A percentile compares a stretch with the other conserved stretches of the same genome.
phyloP scores from a whole-genome alignment of 2,113 vertebrate species.

The Salvelinus namaycush region DNA sequence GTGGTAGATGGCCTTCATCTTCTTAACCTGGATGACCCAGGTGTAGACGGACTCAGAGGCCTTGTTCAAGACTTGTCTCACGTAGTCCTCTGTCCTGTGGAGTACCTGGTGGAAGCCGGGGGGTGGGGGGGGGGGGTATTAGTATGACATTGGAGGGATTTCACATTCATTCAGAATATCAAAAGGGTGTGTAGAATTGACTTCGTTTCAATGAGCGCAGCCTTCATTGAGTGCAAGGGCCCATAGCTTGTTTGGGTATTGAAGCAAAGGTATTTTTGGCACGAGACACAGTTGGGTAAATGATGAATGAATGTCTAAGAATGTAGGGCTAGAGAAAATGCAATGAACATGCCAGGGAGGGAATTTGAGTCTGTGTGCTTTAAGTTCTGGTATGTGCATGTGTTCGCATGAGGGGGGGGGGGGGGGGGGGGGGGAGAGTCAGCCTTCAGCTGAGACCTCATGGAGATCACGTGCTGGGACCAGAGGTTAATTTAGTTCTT shows the following conservation, averaged over 20 bases:
- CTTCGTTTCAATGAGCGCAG: too few species aligned
- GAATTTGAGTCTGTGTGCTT: too few species aligned
- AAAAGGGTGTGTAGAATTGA: neutral
- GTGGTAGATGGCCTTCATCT: constrained; percentile 98
- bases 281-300: too few species aligned
- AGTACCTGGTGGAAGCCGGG: constrained; percentile 79
- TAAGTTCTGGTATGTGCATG: neutral
- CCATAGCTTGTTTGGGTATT: too few species aligned
- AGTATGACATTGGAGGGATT: too few species aligned
- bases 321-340: neutral
- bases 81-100: constrained; percentile 91
- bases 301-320: too few species aligned
- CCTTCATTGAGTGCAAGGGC: too few species aligned
- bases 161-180: neutral
- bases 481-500: constrained; percentile 27
- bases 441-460: constrained; percentile 37
- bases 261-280: too few species aligned
- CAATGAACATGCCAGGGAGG: too few species aligned
- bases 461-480: constrained; percentile 64
- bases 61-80: constrained; percentile 88
- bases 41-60: constrained; percentile 88
- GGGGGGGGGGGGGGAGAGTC: neutral
- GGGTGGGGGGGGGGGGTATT: neutral
- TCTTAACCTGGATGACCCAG: constrained; percentile 91
- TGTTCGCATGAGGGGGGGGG: neutral